Evolutionary conservation across 2,888 invertebrate genomes (phyloP).

Genomic region (Lithophane leautieri): DNA sequence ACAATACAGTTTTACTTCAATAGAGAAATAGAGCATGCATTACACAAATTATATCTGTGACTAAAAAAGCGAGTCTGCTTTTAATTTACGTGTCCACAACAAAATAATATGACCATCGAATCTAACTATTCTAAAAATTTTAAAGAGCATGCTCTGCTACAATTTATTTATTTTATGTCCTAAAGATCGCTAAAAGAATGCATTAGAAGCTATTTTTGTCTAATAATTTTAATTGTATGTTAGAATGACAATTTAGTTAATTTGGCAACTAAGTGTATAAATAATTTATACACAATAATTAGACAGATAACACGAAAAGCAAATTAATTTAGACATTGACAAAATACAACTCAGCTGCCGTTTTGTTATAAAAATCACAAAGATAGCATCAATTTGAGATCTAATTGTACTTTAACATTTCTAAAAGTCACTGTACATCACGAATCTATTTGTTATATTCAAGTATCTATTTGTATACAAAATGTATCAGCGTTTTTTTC

Average conservation of each 20-base stretch:
- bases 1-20: constrained; percentile 38
- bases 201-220: constrained; percentile 45
- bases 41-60: constrained; percentile 44
- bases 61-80: constrained; percentile 21
- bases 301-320: constrained; percentile 55
- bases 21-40: constrained; percentile 47
- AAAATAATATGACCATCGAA: constrained; percentile 22
- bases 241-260: constrained; percentile 39
- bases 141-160: constrained; percentile 54
- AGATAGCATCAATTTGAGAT: constrained; percentile 72
- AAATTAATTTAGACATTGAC: constrained; percentile 55
- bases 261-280: constrained; percentile 39
- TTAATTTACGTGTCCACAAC: constrained; percentile 24
- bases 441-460: constrained; percentile 53
- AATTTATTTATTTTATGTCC: constrained; percentile 46
- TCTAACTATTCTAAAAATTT: constrained; percentile 45
- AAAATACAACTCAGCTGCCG: constrained; percentile 51
- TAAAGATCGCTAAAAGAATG: constrained; percentile 58
- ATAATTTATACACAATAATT: constrained; percentile 49
- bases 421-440: constrained; percentile 63
- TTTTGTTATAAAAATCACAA: constrained; percentile 44
- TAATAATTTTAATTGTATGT: constrained; percentile 39
- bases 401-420: constrained; percentile 76
- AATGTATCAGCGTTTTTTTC: constrained; percentile 68
- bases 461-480: constrained; percentile 69